phyloP scores from a whole-genome alignment of 2,888 invertebrate species.

The Orchesella flavescens region DNA sequence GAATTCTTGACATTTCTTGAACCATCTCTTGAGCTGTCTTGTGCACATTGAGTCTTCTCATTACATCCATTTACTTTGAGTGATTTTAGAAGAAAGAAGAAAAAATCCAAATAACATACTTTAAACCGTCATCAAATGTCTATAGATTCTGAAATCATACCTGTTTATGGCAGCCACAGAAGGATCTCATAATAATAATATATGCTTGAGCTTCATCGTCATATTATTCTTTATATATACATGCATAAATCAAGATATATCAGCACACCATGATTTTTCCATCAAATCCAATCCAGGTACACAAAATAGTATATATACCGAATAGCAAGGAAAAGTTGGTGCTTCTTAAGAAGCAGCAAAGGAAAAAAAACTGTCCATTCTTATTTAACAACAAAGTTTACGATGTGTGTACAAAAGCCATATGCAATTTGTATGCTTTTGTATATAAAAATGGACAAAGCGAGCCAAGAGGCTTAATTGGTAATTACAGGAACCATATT shows the following conservation, averaged over 20 bases:
- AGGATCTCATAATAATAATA: no score
- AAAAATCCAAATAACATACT: constrained; percentile 1
- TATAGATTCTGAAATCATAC: no score
- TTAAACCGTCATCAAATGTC: background rate
- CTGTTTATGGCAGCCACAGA: no score
- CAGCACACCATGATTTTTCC: no score
- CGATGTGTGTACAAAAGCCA: constrained; percentile 42
- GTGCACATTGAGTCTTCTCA: background rate
- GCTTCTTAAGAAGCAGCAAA: constrained; percentile 33
- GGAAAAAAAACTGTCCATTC: constrained; percentile 23
- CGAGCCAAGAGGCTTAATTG: constrained; percentile 49
- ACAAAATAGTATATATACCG: no score
- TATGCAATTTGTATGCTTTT: constrained; percentile 33
- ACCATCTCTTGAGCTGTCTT: background rate
- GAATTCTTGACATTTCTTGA: constrained; percentile 20
- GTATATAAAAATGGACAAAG: constrained; percentile 6
- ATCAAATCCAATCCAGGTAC: no score
- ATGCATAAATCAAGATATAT: no score
- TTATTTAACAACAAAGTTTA: constrained; percentile 35
- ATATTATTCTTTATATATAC: no score
- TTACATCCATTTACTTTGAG: no score
- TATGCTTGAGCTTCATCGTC: no score
- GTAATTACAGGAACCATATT: constrained; percentile 58
- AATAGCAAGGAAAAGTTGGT: background rate
- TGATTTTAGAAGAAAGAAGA: background rate